Conservation (phyloP, 2,113 vertebrate species). For the Antennarius striatus region DNA sequence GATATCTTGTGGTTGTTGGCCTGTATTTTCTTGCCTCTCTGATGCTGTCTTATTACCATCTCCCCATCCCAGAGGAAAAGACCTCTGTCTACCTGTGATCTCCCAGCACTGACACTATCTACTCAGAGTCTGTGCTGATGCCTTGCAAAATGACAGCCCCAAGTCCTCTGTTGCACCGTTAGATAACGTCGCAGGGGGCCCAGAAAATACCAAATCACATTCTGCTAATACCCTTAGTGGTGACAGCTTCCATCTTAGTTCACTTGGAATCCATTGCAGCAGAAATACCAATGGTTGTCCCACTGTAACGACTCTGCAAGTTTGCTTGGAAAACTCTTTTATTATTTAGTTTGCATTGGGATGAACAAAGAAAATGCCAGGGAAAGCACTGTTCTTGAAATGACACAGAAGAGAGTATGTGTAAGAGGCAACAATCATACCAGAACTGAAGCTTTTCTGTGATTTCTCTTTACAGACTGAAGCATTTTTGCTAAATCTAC, state of each 20-base stretch:
- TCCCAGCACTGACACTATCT: constrained; percentile 67
- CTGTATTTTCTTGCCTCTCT: constrained; percentile 49
- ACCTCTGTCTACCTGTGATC: constrained; percentile 68
- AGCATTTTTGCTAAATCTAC: too few relatives aligned
- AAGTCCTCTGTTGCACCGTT: constrained; percentile 59
- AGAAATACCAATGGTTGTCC: constrained; percentile 51
- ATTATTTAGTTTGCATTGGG: constrained; percentile 35
- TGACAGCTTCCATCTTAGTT: constrained; percentile 60
- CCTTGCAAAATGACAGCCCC: constrained; percentile 68
- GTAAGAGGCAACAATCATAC: constrained; percentile 20
- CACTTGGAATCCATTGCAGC: constrained; percentile 53
- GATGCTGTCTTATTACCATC: constrained; percentile 62
- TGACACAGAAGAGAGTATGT: constrained; percentile 4
- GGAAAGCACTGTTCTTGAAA: constrained; percentile 36
- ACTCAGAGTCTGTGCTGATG: constrained; percentile 63
- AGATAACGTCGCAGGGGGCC: constrained; percentile 50
- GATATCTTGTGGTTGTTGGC: constrained; percentile 40
- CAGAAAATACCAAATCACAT: constrained; percentile 71
- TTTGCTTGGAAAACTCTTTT: constrained; percentile 33
- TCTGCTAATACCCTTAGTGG: constrained; percentile 63
- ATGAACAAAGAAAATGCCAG: constrained; percentile 37
- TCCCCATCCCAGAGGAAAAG: constrained; percentile 50
- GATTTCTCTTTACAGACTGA: too few relatives aligned
- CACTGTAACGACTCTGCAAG: constrained; percentile 39
- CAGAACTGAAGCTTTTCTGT: constrained; percentile 14